Base-by-base conservation (phyloP, 2,113 vertebrate species). In the Nesogale talazaci region DNA sequence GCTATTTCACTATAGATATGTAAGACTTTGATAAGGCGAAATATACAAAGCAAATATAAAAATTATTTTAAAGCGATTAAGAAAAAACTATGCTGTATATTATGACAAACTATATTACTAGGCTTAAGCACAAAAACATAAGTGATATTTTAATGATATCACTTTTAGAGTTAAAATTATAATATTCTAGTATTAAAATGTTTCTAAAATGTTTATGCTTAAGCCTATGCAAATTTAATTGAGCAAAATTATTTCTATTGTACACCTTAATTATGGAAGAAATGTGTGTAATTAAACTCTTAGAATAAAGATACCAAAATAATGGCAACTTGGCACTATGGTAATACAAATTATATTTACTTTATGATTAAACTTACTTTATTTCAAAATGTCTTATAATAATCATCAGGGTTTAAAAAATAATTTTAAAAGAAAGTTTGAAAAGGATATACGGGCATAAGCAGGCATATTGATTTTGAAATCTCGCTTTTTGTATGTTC, bases 221-320 rank as follows among this genome's bases (percentile, higher is more conserved):
- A 77, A 23, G 31, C 46, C 14, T 86, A 76, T 36, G 52, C 46
- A 52, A 92, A 5, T 19, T 22, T 72, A 86, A 52, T 15, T n/a
- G 3, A 70, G 42, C 4, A 74, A 59, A 76, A 36, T 31, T 70
- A 29, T 77, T 52, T 34, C 4, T 9, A 52, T 52, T 19, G 5
- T 34, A 82, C 29, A 42, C 42, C n/a, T 86, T 4, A 63, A 72
- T 80, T 76, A 46, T 69, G 42, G 25, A 14, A 83, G 88, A 77
- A 89, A 25, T 15, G 72, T 19, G 12, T 25, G 1, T 80, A 84
- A 83, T 12, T 42, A 57, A 89, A 92, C 86, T 78, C n/a, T 56
- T 46, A 61, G 31, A 86, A 46, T 81, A 82, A 86, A 22, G 12
- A 88, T 40, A 76, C 12, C 16, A 56, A 91, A 79, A 88, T 90